Percentiles rank a stretch among this genome's conserved stretches.
These are phyloP conservation scores for Thrips palmi DNA, from an alignment of 1,140 invertebrate genomes.

Conservation along the genomic window DNA sequence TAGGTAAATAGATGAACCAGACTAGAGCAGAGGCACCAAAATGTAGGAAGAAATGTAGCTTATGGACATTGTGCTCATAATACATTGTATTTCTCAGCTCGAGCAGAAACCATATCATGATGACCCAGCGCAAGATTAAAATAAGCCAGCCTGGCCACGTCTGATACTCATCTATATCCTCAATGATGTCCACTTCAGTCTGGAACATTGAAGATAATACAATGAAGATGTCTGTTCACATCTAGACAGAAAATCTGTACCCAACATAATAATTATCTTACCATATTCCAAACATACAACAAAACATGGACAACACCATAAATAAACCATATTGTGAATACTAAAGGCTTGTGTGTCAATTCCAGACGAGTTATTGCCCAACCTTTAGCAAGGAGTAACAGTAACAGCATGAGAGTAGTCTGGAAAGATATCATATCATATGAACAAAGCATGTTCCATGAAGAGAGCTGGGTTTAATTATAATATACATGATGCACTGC, in stretches of 20 bases:
- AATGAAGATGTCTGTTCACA: neutral
- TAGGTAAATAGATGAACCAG: constrained; percentile 94
- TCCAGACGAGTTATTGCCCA: constrained; percentile 88
- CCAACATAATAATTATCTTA: constrained; percentile 28
- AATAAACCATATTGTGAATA: constrained; percentile 80
- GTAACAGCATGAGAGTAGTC: constrained; percentile 86
- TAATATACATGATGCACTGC: constrained; percentile 9
- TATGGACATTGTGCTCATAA: constrained; percentile 78
- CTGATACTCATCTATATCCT: constrained; percentile 92
- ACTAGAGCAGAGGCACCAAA: constrained; percentile 93
- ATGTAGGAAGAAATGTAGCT: constrained; percentile 83
- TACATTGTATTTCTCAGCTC: constrained; percentile 85
- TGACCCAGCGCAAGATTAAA: constrained; percentile 62
- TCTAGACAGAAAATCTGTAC: constrained; percentile 1
- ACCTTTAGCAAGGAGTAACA: constrained; percentile 85
- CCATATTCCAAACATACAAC: constrained; percentile 90
- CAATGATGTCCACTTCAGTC: constrained; percentile 89
- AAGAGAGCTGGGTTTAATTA: neutral
- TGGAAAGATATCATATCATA: too few species aligned
- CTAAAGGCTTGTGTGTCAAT: constrained; percentile 62
- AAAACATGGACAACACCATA: constrained; percentile 82
- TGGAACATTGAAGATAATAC: constrained; percentile 25
- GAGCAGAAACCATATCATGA: constrained; percentile 89
- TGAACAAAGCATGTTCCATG: constrained; percentile 8
- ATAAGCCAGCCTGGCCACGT: constrained; percentile 93